Percentiles rank a stretch among this genome's conserved stretches.
Conservation (phyloP, 2,797 vertebrate species). For the Scleropages formosus region DNA sequence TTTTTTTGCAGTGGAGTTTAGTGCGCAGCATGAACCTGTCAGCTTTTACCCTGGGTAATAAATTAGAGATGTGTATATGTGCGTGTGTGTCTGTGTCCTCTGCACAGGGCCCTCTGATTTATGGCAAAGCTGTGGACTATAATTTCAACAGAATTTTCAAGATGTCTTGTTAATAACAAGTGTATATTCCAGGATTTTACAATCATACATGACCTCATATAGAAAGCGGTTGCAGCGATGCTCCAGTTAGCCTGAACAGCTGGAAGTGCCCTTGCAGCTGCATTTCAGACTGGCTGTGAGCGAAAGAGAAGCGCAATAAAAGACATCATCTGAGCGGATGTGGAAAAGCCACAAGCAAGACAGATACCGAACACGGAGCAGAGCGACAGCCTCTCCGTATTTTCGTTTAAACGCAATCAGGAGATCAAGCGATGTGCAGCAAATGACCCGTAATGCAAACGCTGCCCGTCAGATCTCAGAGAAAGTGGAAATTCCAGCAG, state of each 20-base stretch:
- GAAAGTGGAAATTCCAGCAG: background rate
- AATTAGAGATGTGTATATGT: conserved; percentile 50
- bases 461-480: background rate
- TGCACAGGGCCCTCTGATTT: conserved; percentile 62
- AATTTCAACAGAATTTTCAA: conserved; percentile 61
- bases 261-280: conserved; percentile 35
- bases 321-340: background rate
- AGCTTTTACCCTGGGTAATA: conserved; percentile 50
- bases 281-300: background rate
- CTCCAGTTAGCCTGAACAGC: conserved; percentile 53
- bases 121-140: conserved; percentile 42
- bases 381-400: background rate
- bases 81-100: conserved; percentile 22
- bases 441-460: background rate
- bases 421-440: background rate
- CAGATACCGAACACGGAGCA: background rate
- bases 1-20: conserved; percentile 47
- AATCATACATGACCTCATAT: conserved; percentile 58
- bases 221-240: conserved; percentile 58
- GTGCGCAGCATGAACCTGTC: conserved; percentile 50
- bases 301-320: background rate
- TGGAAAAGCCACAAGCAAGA: background rate
- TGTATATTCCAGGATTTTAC: conserved; percentile 62
- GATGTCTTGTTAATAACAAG: conserved; percentile 63
- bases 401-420: background rate